Conservation (phyloP, 2,113 vertebrate genomes). For the Actenoides hombroni region DNA sequence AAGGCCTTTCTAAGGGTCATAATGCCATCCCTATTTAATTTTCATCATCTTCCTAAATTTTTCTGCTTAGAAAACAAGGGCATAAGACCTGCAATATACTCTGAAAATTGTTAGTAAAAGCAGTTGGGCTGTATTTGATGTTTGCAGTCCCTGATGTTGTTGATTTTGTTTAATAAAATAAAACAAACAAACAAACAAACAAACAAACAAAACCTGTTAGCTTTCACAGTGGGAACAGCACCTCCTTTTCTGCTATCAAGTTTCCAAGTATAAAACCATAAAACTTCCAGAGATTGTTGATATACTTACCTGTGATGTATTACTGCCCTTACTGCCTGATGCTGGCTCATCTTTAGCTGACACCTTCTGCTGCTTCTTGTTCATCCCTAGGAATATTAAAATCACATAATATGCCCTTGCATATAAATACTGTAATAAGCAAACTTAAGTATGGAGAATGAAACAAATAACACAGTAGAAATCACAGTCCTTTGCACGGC, state of each 20-base stretch:
- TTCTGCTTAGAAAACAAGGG: background rate
- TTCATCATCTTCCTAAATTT: background rate
- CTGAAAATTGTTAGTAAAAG: background rate
- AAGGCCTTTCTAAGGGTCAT: background rate
- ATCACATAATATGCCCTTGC: background rate
- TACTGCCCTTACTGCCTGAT: conserved; percentile 83
- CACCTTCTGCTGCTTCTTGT: conserved; percentile 91
- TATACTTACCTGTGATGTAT: conserved; percentile 78
- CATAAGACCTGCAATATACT: background rate
- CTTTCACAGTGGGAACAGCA: background rate
- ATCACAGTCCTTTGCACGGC: background rate
- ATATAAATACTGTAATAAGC: background rate
- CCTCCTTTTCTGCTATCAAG: background rate
- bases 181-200: background rate
- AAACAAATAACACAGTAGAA: background rate
- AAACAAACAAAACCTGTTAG: background rate
- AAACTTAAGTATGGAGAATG: background rate
- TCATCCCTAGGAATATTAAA: conserved; percentile 83
- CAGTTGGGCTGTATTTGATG: background rate
- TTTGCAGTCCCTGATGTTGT: background rate
- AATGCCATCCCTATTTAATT: background rate
- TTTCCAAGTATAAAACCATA: background rate
- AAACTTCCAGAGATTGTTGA: background rate
- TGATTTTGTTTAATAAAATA: background rate
- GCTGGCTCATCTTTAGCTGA: conserved; percentile 86